These are phyloP conservation scores for Tenthredo distinguenda DNA, from an alignment of 2,888 invertebrate species.

Conservation along the genomic window DNA sequence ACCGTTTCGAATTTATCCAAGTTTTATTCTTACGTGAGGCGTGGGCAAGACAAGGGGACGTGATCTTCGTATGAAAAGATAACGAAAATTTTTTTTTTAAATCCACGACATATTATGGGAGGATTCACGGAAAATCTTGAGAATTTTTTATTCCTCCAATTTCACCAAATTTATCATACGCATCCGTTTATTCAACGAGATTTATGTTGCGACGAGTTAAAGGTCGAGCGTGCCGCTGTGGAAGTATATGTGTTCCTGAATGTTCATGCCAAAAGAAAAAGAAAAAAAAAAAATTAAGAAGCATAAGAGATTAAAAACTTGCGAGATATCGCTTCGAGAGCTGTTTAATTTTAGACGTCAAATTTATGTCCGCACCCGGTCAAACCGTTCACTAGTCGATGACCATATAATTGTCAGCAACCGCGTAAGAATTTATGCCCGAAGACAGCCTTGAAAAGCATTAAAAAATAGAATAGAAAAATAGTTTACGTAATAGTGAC, in stretches of 20 bases:
- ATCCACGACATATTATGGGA: not conserved
- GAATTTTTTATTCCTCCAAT: slow-evolving; percentile 23
- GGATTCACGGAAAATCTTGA: slow-evolving; percentile 15
- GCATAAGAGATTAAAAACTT: slow-evolving; percentile 2
- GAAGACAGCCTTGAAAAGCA: slow-evolving; percentile 63
- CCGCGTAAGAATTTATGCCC: slow-evolving; percentile 65
- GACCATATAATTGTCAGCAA: slow-evolving; percentile 67
- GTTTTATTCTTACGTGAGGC: slow-evolving; percentile 43
- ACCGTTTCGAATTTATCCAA: slow-evolving; percentile 46
- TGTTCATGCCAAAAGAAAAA: not conserved
- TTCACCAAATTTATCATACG: slow-evolving; percentile 36
- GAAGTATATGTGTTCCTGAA: not conserved
- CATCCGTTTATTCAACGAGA: slow-evolving; percentile 21
- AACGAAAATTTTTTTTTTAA: not conserved
- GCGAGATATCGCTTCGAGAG: slow-evolving; percentile 4
- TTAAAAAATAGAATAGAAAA: slow-evolving; percentile 56
- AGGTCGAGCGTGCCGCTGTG: slow-evolving; percentile 22
- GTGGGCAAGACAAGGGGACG: slow-evolving; percentile 10
- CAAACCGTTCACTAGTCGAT: slow-evolving; percentile 58
- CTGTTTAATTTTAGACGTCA: slow-evolving; percentile 2
- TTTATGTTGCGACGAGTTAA: slow-evolving; percentile 36
- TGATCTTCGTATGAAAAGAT: slow-evolving; percentile 1
- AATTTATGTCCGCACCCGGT: slow-evolving; percentile 67
- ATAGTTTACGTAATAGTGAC: slow-evolving; percentile 43
- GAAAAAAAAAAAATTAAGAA: not conserved